A percentile compares a stretch with the other conserved stretches of the same genome.
phyloP scores from a whole-genome alignment of 2,797 vertebrate genomes.

The Diplodus puntazzo region DNA sequence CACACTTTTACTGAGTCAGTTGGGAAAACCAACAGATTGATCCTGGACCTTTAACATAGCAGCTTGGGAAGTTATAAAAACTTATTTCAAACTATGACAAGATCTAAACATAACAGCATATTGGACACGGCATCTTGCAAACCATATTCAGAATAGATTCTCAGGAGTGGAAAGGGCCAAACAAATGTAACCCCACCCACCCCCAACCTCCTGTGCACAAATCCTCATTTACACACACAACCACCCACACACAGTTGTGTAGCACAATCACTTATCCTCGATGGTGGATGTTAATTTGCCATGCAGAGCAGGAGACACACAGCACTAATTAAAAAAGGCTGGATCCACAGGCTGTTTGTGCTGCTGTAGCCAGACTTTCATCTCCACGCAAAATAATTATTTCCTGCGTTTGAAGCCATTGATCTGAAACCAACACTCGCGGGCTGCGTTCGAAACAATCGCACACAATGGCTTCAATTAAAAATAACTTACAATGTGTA shows the following conservation, averaged over 20 bases:
- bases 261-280: constrained; percentile 50
- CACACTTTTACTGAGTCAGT: background rate
- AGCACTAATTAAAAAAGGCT: constrained; percentile 73
- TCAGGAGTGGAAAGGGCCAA: constrained; percentile 3
- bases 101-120: background rate
- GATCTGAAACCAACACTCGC: constrained; percentile 67
- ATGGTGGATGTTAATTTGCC: constrained; percentile 68
- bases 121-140: constrained; percentile 19
- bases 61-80: background rate
- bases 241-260: background rate
- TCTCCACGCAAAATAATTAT: constrained; percentile 73
- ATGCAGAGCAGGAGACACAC: constrained; percentile 48
- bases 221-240: background rate
- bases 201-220: background rate
- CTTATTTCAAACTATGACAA: constrained; percentile 9
- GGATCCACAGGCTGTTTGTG: constrained; percentile 72
- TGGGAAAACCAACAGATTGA: constrained; percentile 15
- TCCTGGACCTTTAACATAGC: constrained; percentile 10
- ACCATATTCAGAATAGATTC: constrained; percentile 42
- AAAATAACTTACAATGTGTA: constrained; percentile 48
- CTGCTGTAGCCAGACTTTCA: constrained; percentile 67
- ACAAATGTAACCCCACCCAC: background rate
- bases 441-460: constrained; percentile 41
- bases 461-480: constrained; percentile 48
- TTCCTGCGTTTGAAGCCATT: constrained; percentile 68